Base-by-base conservation (phyloP, 2,888 invertebrate species). In the Nomada flava region DNA sequence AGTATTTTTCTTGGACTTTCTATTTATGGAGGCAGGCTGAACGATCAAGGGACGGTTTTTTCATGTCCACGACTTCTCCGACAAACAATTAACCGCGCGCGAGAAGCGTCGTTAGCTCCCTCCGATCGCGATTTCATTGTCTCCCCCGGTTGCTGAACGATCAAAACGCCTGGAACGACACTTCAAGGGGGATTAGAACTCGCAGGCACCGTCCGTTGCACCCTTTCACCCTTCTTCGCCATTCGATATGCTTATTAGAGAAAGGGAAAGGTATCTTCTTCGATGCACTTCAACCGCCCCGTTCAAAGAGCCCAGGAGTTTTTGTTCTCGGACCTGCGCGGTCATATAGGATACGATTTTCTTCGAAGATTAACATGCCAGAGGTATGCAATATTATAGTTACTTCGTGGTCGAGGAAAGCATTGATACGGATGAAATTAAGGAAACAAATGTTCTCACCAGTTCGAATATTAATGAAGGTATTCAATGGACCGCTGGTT, bases 241-340 rank as follows among this genome's bases (percentile, higher is more conserved):
- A 70, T 70, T 79, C 78, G 64, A 71, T 71, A 65, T 60, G 71
- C 42, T 79, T 77, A 62, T 71, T 50, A 67, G 20, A 53, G 47
- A 70, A 67, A 71, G 65, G 65, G 60, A 44, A 62, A 72, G 55
- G 65, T 72, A 59, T 65, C 60, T 72, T 79, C 70, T 60, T 53
- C 57, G 70, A 15, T 47, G 53, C 71, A 50, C 71, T 65, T 65
- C 65, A 18, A 64, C 18, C 36, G 15, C 26, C 2, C 15, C 15
- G 23, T 26, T n/a, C 71, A 44, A 76, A 63, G 53, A 42, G 60
- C 15, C n/a, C 60, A 5, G 36, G 36, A 20, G 18, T 60, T 75
- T 70, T 60, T 60, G 7, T 52, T 44, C n/a, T n/a, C 7, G 36
- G 7, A 36, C 7, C 36, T 7, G 1, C 36, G 36, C 36, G 36